Base-by-base conservation (phyloP, 2,888 invertebrate species). In the Diplazon laetatorius region DNA sequence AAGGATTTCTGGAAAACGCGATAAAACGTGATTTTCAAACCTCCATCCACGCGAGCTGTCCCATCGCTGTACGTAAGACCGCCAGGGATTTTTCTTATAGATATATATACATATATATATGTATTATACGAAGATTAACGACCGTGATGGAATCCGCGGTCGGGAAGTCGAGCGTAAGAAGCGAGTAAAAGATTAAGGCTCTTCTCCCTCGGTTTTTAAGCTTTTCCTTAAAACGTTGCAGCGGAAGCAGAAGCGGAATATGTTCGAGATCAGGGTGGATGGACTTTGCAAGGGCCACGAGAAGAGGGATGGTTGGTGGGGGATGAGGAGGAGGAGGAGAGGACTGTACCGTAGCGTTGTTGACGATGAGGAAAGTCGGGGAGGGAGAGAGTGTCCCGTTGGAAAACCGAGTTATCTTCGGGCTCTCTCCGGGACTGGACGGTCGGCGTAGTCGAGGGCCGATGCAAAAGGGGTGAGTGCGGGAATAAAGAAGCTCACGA, bases 71-170 rank as follows among this genome's bases (percentile, higher is more conserved):
- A 52, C 22, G 30, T 48, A 50, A 12, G 37, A 14, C 9, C 22
- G 16, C 12, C 44, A 18, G 8, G 44, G 68, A 68, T 68, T 55
- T 42, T 18, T 52, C n/a, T n/a, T n/a, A n/a, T n/a, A n/a, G n/a
- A n/a, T n/a, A n/a, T n/a, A n/a, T n/a, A n/a, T n/a, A n/a, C n/a
- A n/a, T 30, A 12, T 30, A 30, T 63, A 35, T 57, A 57, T 44
- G n/a, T n/a, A n/a, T n/a, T n/a, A 57, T 12, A 83, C 83, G 82
- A 85, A 84, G 83, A 85, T 86, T 84, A 85, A 84, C 82, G 83
- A 82, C 76, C 78, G 55, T 18, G 62, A 63, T 46, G 44, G 52
- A 55, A 46, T 52, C 25, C 52, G 18, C 35, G 8, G 48, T 18
- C 35, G 37, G 16, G 14, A 25, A 30, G 22, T 22, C 59, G 3